These are phyloP conservation scores for Corythornis vintsioides DNA, from an alignment of 2,113 vertebrate genomes.

Conservation along the genomic window DNA sequence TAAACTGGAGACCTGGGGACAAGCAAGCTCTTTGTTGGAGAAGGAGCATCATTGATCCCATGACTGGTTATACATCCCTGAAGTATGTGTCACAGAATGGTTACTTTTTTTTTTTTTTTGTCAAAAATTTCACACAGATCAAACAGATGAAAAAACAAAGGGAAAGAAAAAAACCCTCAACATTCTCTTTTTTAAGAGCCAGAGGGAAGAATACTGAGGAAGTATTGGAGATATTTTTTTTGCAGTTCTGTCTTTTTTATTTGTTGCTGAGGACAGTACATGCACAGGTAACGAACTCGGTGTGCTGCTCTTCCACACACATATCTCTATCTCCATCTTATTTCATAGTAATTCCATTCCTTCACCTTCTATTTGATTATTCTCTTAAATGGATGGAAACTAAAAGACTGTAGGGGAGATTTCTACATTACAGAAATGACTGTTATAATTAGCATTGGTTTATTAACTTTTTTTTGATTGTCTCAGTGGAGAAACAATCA, in stretches of 20 bases:
- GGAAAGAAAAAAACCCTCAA: neutral
- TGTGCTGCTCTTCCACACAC: neutral
- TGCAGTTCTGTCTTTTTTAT: neutral
- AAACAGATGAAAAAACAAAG: neutral
- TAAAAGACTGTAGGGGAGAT: neutral
- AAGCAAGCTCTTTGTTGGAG: neutral
- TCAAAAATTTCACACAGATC: neutral
- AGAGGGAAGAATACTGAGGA: neutral
- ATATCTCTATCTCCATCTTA: neutral
- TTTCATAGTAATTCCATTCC: neutral
- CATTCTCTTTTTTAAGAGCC: neutral
- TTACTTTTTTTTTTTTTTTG: conserved; percentile 1
- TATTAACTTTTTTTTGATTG: neutral
- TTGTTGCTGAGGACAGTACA: neutral
- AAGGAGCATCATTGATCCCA: neutral
- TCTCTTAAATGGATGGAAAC: neutral
- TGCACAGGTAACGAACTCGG: neutral
- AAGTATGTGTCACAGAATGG: neutral
- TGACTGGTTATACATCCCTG: neutral
- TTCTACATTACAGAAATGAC: neutral
- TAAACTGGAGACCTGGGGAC: neutral
- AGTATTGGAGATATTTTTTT: neutral
- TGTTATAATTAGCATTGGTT: neutral
- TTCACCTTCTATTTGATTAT: neutral
- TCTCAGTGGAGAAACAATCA: neutral